Conservation (phyloP, 2,113 vertebrate genomes). For the Acanthochromis polyacanthus region DNA sequence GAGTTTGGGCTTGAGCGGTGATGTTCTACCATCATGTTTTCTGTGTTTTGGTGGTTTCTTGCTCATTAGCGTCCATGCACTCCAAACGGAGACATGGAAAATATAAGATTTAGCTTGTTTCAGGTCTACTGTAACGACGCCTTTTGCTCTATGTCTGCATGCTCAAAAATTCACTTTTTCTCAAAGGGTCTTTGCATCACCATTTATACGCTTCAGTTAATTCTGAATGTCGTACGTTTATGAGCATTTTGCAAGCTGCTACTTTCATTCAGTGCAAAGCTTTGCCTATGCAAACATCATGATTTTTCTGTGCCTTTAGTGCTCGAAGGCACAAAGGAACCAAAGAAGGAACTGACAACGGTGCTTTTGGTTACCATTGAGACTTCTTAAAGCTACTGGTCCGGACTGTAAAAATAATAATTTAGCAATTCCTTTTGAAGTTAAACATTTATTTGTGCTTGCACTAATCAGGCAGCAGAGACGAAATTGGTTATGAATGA, state of each 20-base stretch:
- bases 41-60: slow-evolving; percentile 4
- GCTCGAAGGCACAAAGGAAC: too few species aligned
- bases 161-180: too few species aligned
- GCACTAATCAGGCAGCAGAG: slow-evolving; percentile 5
- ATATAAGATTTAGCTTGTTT: background rate
- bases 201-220: background rate
- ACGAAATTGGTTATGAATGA: background rate
- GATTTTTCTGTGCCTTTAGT: background rate
- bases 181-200: too few species aligned
- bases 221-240: background rate
- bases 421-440: background rate
- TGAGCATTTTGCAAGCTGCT: background rate
- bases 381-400: slow-evolving; percentile 14
- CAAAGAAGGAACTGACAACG: background rate
- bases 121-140: too few species aligned
- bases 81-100: too few species aligned
- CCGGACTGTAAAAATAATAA: background rate
- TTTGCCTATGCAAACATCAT: background rate
- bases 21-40: background rate
- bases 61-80: too few species aligned
- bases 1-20: background rate
- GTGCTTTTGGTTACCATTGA: background rate
- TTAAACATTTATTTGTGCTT: background rate
- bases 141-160: too few species aligned
- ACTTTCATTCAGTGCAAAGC: background rate